Conservation (phyloP, 2,797 vertebrate species). For the Tangara arthus region DNA sequence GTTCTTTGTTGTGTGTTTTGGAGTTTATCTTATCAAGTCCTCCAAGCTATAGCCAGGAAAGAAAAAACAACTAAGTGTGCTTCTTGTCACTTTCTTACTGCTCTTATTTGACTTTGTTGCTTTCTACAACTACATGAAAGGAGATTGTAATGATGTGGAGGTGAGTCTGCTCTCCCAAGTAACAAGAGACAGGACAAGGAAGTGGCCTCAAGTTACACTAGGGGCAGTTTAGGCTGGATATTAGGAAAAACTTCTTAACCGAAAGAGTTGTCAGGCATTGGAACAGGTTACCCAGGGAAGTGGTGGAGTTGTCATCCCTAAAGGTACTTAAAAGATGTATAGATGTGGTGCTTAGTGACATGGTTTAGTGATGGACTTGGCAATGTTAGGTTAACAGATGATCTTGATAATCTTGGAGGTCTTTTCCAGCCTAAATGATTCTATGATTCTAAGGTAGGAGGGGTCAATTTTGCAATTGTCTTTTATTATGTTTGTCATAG, state of each 20-base stretch:
- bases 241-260: background rate
- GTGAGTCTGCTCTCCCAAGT: background rate
- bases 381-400: background rate
- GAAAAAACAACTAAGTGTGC: background rate
- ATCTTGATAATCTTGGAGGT: background rate
- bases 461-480: background rate
- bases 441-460: background rate
- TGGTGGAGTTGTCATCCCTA: background rate
- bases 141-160: fast-evolving
- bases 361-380: background rate
- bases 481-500: background rate
- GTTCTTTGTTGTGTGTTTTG: background rate
- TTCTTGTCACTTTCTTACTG: background rate
- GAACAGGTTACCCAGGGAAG: background rate
- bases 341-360: background rate
- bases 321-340: background rate
- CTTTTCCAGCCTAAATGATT: background rate
- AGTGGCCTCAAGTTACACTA: background rate
- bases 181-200: background rate
- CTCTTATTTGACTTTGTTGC: background rate
- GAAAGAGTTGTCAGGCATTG: background rate
- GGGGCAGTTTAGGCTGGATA: background rate
- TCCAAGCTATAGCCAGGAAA: background rate
- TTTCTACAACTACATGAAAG: background rate
- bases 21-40: background rate